Evolutionary conservation across 92 coral and sea anemone species (phyloP).

Genomic region (Zoanthus sansibaricus): DNA sequence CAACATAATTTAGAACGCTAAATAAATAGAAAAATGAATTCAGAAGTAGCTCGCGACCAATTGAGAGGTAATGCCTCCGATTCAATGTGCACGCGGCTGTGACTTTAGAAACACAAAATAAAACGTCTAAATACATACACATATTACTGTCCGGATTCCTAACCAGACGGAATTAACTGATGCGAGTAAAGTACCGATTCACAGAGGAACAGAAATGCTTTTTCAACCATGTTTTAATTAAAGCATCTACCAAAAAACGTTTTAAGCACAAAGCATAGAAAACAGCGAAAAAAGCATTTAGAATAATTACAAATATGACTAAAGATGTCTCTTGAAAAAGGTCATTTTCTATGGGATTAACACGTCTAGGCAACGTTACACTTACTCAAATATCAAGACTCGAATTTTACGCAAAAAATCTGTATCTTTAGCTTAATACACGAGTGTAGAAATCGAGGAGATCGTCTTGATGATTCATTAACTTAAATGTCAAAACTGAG

Average conservation of each 20-base stretch:
- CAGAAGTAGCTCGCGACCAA: neutral
- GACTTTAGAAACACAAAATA: too few species aligned
- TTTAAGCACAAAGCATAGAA: neutral
- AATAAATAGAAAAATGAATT: neutral
- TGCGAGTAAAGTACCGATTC: too few species aligned
- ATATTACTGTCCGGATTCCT: too few species aligned
- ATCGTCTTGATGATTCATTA: neutral
- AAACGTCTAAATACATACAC: too few species aligned
- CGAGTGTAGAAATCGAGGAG: too few species aligned
- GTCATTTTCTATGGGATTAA: neutral
- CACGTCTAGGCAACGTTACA: neutral
- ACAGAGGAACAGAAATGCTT: neutral
- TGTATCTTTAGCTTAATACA: neutral
- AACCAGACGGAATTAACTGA: too few species aligned
- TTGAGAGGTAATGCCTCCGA: neutral
- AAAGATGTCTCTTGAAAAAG: neutral
- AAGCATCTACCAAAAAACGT: neutral
- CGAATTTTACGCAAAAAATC: neutral
- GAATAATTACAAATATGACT: neutral
- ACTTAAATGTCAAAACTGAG: neutral
- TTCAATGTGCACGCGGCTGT: neutral
- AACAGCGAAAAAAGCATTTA: neutral
- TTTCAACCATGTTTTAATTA: neutral
- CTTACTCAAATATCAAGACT: neutral
- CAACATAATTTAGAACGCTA: neutral